A percentile compares a stretch with the other conserved stretches of the same genome.
Conservation (phyloP, 2,113 vertebrate species). For the Hemicordylus capensis region DNA sequence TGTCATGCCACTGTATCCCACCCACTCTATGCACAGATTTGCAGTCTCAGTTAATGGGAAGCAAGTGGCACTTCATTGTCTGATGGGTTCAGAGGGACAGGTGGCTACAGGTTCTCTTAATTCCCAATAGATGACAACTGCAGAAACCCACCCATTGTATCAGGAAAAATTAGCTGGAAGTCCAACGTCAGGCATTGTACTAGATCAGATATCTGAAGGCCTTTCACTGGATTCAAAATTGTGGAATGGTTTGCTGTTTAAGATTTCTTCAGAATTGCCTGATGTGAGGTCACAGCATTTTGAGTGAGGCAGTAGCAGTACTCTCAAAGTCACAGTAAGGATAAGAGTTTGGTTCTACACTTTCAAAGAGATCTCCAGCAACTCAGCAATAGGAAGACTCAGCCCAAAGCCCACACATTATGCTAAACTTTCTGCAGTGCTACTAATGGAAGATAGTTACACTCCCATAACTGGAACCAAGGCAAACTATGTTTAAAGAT, state of each 20-base stretch:
- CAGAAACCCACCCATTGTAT: not conserved
- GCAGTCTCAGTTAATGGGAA: not conserved
- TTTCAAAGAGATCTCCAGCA: rapidly evolving
- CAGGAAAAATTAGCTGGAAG: not conserved
- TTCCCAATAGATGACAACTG: not conserved
- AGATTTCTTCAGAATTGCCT: not conserved
- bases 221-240: not conserved
- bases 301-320: not conserved
- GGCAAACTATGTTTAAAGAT: not conserved
- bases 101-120: not conserved
- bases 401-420: not conserved
- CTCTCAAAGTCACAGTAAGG: not conserved
- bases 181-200: not conserved
- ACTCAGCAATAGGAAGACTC: too few species aligned
- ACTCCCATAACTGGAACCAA: not conserved
- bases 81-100: not conserved
- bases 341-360: not conserved
- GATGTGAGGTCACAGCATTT: not conserved
- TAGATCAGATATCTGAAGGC: not conserved
- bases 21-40: not conserved
- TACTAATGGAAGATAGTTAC: not conserved
- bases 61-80: not conserved
- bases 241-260: not conserved
- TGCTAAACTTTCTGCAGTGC: rapidly evolving
- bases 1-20: not conserved